Evolutionary conservation across 1,140 invertebrate genomes (phyloP).

Genomic region (Temnothorax longispinosus): DNA sequence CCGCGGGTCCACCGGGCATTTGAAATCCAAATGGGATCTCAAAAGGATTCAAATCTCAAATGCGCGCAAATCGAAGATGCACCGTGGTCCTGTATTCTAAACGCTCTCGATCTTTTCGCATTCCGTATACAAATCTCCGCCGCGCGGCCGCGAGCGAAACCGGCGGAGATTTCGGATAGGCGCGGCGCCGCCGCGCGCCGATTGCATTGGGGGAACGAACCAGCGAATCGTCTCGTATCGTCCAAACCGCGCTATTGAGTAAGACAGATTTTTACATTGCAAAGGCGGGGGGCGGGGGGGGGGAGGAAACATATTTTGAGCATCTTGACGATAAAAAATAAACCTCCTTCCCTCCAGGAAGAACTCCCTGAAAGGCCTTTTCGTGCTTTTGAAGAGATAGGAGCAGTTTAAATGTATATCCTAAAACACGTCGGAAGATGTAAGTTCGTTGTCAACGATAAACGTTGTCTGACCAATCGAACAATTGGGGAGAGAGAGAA

Average conservation of each 20-base stretch:
- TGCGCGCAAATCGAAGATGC: constrained; percentile 48
- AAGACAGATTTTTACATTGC: constrained; percentile 23
- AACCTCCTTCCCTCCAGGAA: background rate
- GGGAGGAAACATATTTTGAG: background rate
- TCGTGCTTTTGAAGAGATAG: background rate
- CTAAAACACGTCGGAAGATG: background rate
- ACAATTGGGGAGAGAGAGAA: background rate
- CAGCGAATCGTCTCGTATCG: background rate
- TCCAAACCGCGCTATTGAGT: background rate
- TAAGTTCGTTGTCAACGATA: background rate
- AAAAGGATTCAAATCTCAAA: constrained; percentile 70
- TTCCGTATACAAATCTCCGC: constrained; percentile 32
- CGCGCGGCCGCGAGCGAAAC: background rate
- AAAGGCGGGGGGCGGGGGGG: background rate
- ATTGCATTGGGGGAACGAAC: constrained; percentile 10
- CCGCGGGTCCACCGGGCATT: constrained; percentile 32
- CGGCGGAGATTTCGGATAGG: constrained; percentile 38
- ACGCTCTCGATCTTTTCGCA: constrained; percentile 51
- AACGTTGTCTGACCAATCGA: background rate
- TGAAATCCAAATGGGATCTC: constrained; percentile 70
- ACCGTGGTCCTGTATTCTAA: constrained; percentile 57
- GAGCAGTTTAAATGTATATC: background rate
- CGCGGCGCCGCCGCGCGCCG: background rate
- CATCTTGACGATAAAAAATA: background rate
- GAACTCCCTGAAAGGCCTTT: background rate